Percentiles rank a stretch among this genome's conserved stretches.
phyloP scores from a whole-genome alignment of 2,797 vertebrate species.

The Antrozous pallidus region DNA sequence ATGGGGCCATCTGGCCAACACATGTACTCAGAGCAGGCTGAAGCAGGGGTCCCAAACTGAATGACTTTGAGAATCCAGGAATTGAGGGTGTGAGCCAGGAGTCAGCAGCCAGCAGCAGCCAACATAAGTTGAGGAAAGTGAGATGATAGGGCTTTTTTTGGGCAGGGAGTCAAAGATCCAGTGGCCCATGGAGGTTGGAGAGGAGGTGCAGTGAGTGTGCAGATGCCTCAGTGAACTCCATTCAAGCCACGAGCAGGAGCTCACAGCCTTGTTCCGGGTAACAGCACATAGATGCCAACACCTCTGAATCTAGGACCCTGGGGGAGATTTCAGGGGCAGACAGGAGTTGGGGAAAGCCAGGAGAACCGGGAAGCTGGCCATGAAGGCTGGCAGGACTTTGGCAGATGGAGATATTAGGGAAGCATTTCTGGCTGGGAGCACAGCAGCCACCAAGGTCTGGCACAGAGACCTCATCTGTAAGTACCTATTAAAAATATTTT shows the following conservation, averaged over 20 bases:
- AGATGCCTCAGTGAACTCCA: background rate
- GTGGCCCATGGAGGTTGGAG: background rate
- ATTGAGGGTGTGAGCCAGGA: background rate
- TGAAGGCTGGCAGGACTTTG: background rate
- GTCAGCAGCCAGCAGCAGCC: background rate
- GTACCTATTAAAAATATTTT: background rate
- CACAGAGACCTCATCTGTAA: background rate
- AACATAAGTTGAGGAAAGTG: background rate
- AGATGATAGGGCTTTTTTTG: background rate
- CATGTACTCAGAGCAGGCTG: background rate
- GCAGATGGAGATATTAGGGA: background rate
- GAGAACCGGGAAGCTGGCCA: background rate
- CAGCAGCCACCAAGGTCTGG: background rate
- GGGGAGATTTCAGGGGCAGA: background rate
- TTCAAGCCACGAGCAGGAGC: background rate
- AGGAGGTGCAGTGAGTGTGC: background rate
- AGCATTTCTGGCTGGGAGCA: background rate
- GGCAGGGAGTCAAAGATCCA: background rate
- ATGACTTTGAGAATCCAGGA: background rate
- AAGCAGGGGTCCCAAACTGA: background rate
- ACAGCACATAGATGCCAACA: background rate
- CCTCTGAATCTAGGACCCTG: background rate
- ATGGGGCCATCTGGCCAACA: background rate
- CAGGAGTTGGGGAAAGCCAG: background rate
- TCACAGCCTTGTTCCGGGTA: background rate